A percentile compares a stretch with the other conserved stretches of the same genome.
phyloP scores from a whole-genome alignment of 2,888 invertebrate genomes.

The Acronicta alni region DNA sequence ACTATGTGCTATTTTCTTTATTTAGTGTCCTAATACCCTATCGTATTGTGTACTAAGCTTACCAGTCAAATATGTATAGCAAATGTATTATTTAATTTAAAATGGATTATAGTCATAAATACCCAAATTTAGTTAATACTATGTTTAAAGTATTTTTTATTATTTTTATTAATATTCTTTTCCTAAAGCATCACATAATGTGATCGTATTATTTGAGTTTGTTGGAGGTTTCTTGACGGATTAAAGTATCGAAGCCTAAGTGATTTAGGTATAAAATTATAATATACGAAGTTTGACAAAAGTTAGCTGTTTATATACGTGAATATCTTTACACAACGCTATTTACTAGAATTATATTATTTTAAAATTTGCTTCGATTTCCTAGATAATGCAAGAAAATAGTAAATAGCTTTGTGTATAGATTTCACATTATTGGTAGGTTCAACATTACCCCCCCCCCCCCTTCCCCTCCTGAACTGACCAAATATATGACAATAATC shows the following conservation, averaged over 20 bases:
- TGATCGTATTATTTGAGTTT: conserved; percentile 80
- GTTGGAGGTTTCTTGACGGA: conserved; percentile 68
- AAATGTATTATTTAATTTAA: conserved; percentile 87
- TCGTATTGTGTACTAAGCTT: conserved; percentile 87
- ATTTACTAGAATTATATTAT: conserved; percentile 56
- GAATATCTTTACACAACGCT: conserved; percentile 59
- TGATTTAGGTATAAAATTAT: conserved; percentile 70
- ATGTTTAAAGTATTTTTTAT: conserved; percentile 79
- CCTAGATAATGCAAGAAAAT: conserved; percentile 60
- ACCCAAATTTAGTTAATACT: conserved; percentile 89
- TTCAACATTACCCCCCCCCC: conserved; percentile 64
- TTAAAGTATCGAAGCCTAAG: conserved; percentile 68
- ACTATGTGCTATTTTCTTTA: conserved; percentile 84
- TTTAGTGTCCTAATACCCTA: conserved; percentile 84
- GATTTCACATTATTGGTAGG: conserved; percentile 59
- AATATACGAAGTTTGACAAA: conserved; percentile 68
- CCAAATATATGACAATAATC: conserved; percentile 88
- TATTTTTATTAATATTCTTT: conserved; percentile 74
- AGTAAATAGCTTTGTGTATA: conserved; percentile 59
- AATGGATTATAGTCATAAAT: conserved; percentile 88
- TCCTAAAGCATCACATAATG: conserved; percentile 83
- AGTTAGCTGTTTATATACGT: conserved; percentile 63
- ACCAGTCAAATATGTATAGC: conserved; percentile 89
- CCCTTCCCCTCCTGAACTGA: conserved; percentile 80
- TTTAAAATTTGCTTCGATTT: conserved; percentile 62